A percentile compares a stretch with the other conserved stretches of the same genome.
Evolutionary conservation across 2,888 invertebrate species (phyloP).

Genomic region (Adelognathus sp.): DNA sequence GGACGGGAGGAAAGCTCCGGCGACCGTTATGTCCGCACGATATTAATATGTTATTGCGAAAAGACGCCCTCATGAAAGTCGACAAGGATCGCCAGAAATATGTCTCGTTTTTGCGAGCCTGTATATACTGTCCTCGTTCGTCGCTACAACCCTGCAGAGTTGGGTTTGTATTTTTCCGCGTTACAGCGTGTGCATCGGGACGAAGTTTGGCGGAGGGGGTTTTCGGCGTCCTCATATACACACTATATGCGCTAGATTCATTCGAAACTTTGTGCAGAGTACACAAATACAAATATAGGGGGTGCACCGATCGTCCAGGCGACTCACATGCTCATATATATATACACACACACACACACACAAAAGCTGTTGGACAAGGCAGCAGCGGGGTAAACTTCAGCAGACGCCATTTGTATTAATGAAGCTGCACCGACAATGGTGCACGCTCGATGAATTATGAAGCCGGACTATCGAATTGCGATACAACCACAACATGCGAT

Average conservation of each 20-base stretch:
- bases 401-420: conserved; percentile 82
- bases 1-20: conserved; percentile 31
- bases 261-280: conserved; percentile 43
- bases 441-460: conserved; percentile 81
- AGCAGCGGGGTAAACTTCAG: conserved; percentile 76
- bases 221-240: conserved; percentile 43
- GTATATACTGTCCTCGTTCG: too few relatives aligned
- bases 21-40: conserved; percentile 62
- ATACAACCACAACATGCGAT: conserved; percentile 69
- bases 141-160: background rate
- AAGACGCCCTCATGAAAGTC: conserved; percentile 81
- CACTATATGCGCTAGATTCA: conserved; percentile 1
- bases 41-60: conserved; percentile 81
- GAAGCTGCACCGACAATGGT: conserved; percentile 80
- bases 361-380: conserved; percentile 42
- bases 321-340: conserved; percentile 44
- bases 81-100: conserved; percentile 79
- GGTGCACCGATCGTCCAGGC: conserved; percentile 41
- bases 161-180: conserved; percentile 44
- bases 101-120: conserved; percentile 72
- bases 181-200: conserved; percentile 61
- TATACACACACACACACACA: conserved; percentile 11
- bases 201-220: conserved; percentile 47
- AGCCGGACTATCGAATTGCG: conserved; percentile 78
- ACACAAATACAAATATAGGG: conserved; percentile 39